Evolutionary conservation across 2,888 invertebrate genomes (phyloP), one percentile per base, ranked within the genome.

Genomic region (Psylliodes chrysocephalus): DNA sequence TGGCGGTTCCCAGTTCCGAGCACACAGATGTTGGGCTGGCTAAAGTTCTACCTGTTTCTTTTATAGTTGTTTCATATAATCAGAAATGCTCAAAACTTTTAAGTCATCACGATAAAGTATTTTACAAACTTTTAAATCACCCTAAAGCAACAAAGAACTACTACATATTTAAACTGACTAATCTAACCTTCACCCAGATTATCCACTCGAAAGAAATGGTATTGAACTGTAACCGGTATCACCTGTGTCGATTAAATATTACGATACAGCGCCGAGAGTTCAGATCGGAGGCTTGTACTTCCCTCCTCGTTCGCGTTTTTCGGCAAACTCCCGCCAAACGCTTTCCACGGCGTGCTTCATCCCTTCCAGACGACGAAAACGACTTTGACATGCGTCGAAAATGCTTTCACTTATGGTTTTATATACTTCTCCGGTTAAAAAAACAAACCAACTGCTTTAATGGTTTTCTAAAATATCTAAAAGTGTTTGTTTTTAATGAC

Each of bases 311-410:
- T 61, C 64, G 28, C 64, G 65, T 56, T 67, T 47, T 59, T 63
- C 55, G 59, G 17, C 60, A 67, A 71, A 71, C 71, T 71, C 71
- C 68, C 71, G 71, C 70, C 70, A 67, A 71, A 70, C 63, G 53
- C 28, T 60, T 52, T 60, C 28, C 54, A 18, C 68, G 25, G 60
- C 65, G 51, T 60, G 61, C 63, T 68, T 49, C 49, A 49, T 49
- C 49, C 49, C 49, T 28, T 28, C 49, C 28, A 17, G 14, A 14
- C 14, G 1, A 4, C 22, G 12, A 6, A 6, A 42, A 5, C 42
- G 38, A 2, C 12, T 42, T 1, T 18, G 10, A 2, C 42, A 42
- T 42, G 42, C 42, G 42, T 14, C 35, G 35, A 7, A 40, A 40
- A 55, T 42, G 19, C 17, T 22, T 22, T 22, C 6, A 22, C 6